phyloP scores from a whole-genome alignment of 2,888 invertebrate species.

The Phymatocera aterrima region DNA sequence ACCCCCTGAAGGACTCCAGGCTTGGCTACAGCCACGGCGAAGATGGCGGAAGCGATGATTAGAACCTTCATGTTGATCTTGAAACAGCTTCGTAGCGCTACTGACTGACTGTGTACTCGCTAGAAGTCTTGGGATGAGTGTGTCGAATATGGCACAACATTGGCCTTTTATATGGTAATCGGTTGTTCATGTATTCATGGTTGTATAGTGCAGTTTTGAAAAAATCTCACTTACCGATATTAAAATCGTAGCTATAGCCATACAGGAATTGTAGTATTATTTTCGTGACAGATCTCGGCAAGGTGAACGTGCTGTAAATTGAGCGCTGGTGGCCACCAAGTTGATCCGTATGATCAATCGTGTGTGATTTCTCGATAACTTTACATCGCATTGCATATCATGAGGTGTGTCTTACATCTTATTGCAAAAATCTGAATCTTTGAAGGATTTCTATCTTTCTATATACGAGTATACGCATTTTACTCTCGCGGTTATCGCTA shows the following conservation, averaged over 20 bases:
- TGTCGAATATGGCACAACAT: neutral
- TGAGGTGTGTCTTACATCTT: constrained; percentile 37
- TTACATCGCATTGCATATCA: constrained; percentile 39
- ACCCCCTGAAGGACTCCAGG: neutral
- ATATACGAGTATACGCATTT: neutral
- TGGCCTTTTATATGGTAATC: constrained; percentile 19
- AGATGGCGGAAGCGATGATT: constrained; percentile 12
- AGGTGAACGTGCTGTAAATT: constrained; percentile 65
- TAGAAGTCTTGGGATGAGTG: constrained; percentile 29
- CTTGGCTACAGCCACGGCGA: constrained; percentile 25
- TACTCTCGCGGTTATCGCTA: constrained; percentile 5
- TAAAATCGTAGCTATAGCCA: constrained; percentile 49
- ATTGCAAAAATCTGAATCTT: constrained; percentile 7
- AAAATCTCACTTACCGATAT: constrained; percentile 51
- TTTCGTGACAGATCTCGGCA: constrained; percentile 53
- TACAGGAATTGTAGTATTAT: constrained; percentile 38
- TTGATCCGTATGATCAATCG: constrained; percentile 4
- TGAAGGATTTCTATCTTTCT: constrained; percentile 21
- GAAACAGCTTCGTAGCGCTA: constrained; percentile 21
- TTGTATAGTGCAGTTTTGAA: constrained; percentile 46
- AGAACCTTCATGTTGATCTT: constrained; percentile 42
- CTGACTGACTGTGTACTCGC: constrained; percentile 37
- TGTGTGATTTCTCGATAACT: neutral
- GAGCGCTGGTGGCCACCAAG: constrained; percentile 52
- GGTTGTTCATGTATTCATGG: neutral